Evolutionary conservation across 2,113 vertebrate genomes (phyloP).

Genomic region (Chloropsis hardwickii): DNA sequence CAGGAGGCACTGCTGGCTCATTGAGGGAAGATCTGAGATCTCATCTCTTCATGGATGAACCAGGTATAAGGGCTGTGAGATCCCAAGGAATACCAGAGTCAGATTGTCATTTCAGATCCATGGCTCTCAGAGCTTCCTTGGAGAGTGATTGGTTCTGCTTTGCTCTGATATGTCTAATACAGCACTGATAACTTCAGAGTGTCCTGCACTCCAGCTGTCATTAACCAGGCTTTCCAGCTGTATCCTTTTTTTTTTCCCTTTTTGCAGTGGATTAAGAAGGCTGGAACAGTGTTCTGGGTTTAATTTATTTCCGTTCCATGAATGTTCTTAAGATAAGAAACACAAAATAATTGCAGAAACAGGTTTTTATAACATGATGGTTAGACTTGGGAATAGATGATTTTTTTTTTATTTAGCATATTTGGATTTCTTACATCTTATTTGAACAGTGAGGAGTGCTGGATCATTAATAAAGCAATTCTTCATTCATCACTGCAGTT

Average conservation of each 20-base stretch:
- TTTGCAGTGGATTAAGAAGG: background rate
- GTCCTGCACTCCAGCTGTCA: background rate
- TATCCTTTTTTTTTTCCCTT: background rate
- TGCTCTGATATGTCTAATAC: rapidly evolving
- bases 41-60: background rate
- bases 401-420: background rate
- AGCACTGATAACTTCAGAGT: background rate
- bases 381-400: background rate
- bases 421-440: background rate
- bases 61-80: background rate
- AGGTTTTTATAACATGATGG: background rate
- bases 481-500: background rate
- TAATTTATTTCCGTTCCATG: background rate
- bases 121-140: background rate
- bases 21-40: background rate
- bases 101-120: background rate
- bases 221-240: background rate
- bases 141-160: background rate
- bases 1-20: conserved; percentile 41
- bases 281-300: background rate
- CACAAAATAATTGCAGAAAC: background rate
- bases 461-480: background rate
- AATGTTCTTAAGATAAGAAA: background rate
- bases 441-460: background rate
- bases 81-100: background rate